A percentile compares a stretch with the other conserved stretches of the same genome.
phyloP scores from a whole-genome alignment of 2,113 vertebrate species.

The Cathartes aura region DNA sequence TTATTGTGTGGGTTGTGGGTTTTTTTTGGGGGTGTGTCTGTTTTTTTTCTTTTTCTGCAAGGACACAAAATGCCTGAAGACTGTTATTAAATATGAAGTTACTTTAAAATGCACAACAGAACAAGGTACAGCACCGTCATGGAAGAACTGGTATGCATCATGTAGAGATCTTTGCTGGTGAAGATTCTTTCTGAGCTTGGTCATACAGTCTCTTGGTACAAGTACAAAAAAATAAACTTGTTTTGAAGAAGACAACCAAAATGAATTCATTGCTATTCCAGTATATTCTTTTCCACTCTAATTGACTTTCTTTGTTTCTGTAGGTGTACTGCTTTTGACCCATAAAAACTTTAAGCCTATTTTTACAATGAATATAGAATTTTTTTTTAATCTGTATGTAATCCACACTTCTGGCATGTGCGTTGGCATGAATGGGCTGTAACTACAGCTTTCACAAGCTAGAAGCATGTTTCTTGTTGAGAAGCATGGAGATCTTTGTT shows the following conservation, averaged over 20 bases:
- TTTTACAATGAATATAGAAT: background rate
- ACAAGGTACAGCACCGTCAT: background rate
- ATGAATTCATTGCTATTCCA: background rate
- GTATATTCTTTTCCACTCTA: background rate
- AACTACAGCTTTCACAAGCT: background rate
- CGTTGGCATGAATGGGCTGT: background rate
- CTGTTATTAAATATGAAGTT: background rate
- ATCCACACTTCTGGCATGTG: background rate
- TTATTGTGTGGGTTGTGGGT: background rate
- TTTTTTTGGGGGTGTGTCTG: accelerated
- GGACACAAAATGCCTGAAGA: background rate
- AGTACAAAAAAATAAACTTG: background rate
- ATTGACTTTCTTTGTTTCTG: background rate
- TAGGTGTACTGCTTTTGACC: background rate
- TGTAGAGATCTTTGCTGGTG: background rate
- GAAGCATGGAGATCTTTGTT: background rate
- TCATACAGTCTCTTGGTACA: background rate
- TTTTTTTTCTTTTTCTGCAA: background rate
- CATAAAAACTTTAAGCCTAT: background rate
- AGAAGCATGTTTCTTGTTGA: background rate
- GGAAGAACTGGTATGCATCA: background rate
- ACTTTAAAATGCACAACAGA: background rate
- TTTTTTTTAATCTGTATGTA: background rate
- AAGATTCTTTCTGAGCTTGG: background rate
- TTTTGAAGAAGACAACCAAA: background rate